Conservation (phyloP, 2,797 vertebrate genomes). For the Mormyrops attenuatus region DNA sequence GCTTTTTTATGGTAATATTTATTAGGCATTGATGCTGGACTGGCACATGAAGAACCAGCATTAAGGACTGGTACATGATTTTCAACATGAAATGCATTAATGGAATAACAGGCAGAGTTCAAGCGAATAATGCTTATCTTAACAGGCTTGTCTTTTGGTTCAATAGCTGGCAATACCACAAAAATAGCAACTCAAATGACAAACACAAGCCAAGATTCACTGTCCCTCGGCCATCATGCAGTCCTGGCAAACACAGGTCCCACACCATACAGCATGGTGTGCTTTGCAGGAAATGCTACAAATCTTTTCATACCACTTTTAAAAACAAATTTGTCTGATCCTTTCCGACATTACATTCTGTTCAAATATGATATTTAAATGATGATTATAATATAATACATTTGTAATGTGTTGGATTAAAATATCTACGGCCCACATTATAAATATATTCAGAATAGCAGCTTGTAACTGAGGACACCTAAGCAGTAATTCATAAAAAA, state of each 20-base stretch:
- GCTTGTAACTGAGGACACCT: not conserved
- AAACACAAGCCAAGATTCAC: not conserved
- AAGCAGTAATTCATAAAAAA: not conserved
- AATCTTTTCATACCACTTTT: not conserved
- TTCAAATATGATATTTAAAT: not conserved
- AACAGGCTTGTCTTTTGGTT: not conserved
- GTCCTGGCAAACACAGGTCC: not conserved
- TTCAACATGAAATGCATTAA: not conserved
- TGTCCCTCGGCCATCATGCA: not conserved
- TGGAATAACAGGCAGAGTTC: not conserved
- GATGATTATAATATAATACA: not conserved
- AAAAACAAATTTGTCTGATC: not conserved
- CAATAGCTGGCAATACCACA: not conserved
- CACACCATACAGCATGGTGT: no score
- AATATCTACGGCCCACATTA: not conserved
- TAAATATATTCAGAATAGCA: not conserved
- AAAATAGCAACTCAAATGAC: not conserved
- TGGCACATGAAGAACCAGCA: not conserved
- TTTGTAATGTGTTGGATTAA: not conserved
- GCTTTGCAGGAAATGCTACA: not conserved
- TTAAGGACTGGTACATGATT: not conserved
- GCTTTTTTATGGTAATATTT: not conserved
- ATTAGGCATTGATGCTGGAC: not conserved
- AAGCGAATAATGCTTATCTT: not conserved
- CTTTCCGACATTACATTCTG: not conserved